A percentile compares a stretch with the other conserved stretches of the same genome.
These are phyloP conservation scores for Uria lomvia DNA, from an alignment of 2,113 vertebrate species.

Conservation along the genomic window DNA sequence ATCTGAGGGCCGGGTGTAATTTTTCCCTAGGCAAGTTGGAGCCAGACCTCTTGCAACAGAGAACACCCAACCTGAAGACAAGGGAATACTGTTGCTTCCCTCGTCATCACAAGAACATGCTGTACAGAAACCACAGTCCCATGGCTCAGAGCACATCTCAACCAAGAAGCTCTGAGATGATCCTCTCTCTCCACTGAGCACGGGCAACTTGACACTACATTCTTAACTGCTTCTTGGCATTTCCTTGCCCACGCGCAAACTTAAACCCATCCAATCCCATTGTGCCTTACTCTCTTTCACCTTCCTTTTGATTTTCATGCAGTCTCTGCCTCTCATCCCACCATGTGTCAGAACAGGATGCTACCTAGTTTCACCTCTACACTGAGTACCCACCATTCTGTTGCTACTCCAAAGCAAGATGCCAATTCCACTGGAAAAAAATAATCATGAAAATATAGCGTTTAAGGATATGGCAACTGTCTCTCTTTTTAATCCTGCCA, in stretches of 20 bases:
- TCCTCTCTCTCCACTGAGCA: neutral
- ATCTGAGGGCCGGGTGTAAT: neutral
- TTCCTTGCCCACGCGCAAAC: neutral
- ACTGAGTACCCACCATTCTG: neutral
- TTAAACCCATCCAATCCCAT: neutral
- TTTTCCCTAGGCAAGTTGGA: neutral
- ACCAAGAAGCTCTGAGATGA: neutral
- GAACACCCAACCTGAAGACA: neutral
- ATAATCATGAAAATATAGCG: fast-evolving
- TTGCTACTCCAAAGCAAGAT: neutral
- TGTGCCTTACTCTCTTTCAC: neutral
- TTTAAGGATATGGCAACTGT: neutral
- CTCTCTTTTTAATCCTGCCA: neutral
- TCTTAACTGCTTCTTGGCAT: conserved; percentile 19
- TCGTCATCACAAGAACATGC: neutral
- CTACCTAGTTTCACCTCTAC: neutral
- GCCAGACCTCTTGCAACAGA: neutral
- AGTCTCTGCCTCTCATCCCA: neutral
- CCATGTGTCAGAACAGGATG: neutral
- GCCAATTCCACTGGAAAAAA: neutral
- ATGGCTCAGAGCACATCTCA: conserved; percentile 21
- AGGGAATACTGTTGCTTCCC: neutral
- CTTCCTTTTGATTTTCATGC: neutral
- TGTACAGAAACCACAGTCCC: conserved; percentile 43
- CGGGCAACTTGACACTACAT: conserved; percentile 33